Percentiles rank a stretch among this genome's conserved stretches.
These are phyloP conservation scores for Zygogramma bicolorata DNA, from an alignment of 2,888 invertebrate species.

Conservation along the genomic window DNA sequence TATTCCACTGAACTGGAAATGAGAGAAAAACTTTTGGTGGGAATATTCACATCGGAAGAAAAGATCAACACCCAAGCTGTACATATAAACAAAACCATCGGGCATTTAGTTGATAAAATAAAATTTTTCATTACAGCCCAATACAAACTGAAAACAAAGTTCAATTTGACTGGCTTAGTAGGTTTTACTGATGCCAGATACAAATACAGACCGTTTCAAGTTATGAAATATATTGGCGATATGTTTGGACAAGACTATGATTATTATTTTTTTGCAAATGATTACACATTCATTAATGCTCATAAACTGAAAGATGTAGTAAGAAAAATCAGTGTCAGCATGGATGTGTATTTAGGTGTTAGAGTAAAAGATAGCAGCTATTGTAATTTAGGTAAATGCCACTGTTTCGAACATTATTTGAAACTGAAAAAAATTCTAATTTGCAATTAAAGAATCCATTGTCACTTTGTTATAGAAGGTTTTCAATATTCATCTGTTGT, in stretches of 20 bases:
- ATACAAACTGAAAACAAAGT: conserved; percentile 61
- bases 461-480: no score
- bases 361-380: conserved; percentile 73
- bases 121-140: conserved; percentile 69
- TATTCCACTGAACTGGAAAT: conserved; percentile 96
- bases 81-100: conserved; percentile 90
- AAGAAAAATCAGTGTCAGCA: conserved; percentile 83
- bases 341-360: conserved; percentile 87
- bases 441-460: no score
- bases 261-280: conserved; percentile 90
- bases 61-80: conserved; percentile 80
- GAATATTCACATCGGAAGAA: conserved; percentile 83
- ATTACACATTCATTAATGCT: conserved; percentile 87
- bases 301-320: conserved; percentile 79
- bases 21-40: conserved; percentile 88
- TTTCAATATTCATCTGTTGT: no score
- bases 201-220: conserved; percentile 86
- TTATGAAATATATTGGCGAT: conserved; percentile 89
- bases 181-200: conserved; percentile 86
- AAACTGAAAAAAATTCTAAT: not conserved
- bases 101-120: conserved; percentile 85
- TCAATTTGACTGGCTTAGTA: conserved; percentile 72
- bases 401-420: not conserved
- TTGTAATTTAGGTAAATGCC: conserved; percentile 75
- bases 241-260: conserved; percentile 92